Base-by-base conservation (phyloP, 2,113 vertebrate genomes). In the Holacanthus passer region DNA sequence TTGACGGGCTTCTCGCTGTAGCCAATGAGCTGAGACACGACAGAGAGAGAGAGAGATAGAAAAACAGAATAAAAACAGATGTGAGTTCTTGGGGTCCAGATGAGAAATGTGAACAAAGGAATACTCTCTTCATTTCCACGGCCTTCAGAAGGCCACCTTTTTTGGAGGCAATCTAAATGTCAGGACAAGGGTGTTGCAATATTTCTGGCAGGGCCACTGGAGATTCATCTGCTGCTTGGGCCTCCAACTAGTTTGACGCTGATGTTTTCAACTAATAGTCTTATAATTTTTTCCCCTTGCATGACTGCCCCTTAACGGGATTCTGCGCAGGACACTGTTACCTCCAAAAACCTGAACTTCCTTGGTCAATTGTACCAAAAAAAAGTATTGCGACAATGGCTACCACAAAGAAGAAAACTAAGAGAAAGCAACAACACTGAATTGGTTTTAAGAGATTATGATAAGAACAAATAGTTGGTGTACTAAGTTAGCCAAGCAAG, bases 1-100 rank as follows among this genome's bases (percentile, higher is more conserved):
- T 98, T 99, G 91, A 99, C 91, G 1, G 97, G 97, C 91, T 99
- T 99, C 88, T 99, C 98, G 2, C 71, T 98, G 93, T 98, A 99
- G 91, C 98, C 98, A 86, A 95, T 92, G 83, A 99, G 97, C 98
- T 99, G 95, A 86, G 73, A 84, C 71, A 78, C 43, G 88, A 92
- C 70, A 93, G 88, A 86, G 47, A 77, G 56, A 86, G 47, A 77
- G 56, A 81, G 77, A 87, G 55, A 85, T 0, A 86, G 69, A 81
- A 64, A 84, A 72, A 81, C 20, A 81, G 74, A 87, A 80, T 24
- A 69, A 72, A 85, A 82, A 78, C 87, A 88, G 47, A 88, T 81
- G 87, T 87, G 71, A 85, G 78, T 60, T 78, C 31, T 73, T 72
- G 43, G 59, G 53, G 39, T 88, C 68, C 81, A 90, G 32, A 78